Percentiles rank a stretch among this genome's conserved stretches.
These are phyloP conservation scores for Zeus faber DNA, from an alignment of 2,113 vertebrate genomes.

Conservation along the genomic window DNA sequence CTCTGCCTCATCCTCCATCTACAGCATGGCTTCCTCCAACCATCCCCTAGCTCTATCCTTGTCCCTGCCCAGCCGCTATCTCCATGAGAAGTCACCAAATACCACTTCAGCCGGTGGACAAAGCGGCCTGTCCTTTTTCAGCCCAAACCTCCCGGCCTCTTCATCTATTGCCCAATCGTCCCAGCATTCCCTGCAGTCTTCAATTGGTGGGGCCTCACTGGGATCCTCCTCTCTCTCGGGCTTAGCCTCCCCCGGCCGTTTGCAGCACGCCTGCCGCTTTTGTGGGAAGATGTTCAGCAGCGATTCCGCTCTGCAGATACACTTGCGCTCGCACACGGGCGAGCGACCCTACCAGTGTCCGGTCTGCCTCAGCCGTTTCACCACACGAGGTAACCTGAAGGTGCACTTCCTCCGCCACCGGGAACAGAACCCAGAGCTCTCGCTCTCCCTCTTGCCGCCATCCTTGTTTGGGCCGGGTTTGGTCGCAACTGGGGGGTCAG, in stretches of 20 bases:
- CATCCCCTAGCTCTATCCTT: slow-evolving; percentile 69
- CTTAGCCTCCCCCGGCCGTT: slow-evolving; percentile 47
- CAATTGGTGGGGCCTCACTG: slow-evolving; percentile 37
- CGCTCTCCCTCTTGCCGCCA: slow-evolving; percentile 88
- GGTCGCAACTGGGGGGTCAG: slow-evolving; percentile 46
- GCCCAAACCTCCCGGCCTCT: slow-evolving; percentile 52
- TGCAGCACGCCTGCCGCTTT: slow-evolving; percentile 84
- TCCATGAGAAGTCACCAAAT: slow-evolving; percentile 78
- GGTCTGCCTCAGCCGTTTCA: slow-evolving; percentile 90
- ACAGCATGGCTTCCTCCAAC: slow-evolving; percentile 51
- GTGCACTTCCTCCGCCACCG: slow-evolving; percentile 91
- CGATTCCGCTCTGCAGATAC: slow-evolving; percentile 90
- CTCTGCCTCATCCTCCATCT: slow-evolving; percentile 36
- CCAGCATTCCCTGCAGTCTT: slow-evolving; percentile 54
- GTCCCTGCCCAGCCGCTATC: slow-evolving; percentile 67
- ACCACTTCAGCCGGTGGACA: slow-evolving; percentile 56
- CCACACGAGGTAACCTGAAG: slow-evolving; percentile 90
- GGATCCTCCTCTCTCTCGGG: slow-evolving; percentile 41
- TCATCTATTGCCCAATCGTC: slow-evolving; percentile 43
- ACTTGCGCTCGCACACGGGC: slow-evolving; percentile 89
- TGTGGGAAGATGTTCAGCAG: slow-evolving; percentile 90
- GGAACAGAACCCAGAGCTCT: slow-evolving; percentile 88
- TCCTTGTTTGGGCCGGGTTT: slow-evolving; percentile 70
- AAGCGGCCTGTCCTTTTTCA: slow-evolving; percentile 52
- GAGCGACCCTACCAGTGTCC: slow-evolving; percentile 91